Evolutionary conservation across 2,888 invertebrate genomes (phyloP).

Genomic region (Pristionchus exspectatus): DNA sequence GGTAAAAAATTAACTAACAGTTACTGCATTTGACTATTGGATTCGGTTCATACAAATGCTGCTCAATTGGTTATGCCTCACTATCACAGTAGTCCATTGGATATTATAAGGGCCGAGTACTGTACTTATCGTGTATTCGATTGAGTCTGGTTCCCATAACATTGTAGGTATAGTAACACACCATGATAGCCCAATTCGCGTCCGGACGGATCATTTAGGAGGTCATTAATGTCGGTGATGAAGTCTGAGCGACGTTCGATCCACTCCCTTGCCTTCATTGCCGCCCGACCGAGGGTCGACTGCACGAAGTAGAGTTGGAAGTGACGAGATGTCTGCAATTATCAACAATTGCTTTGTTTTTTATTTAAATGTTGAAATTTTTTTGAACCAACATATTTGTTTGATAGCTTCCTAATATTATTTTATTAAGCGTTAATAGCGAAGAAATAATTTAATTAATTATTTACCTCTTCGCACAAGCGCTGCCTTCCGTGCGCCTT

Average conservation of each 20-base stretch:
- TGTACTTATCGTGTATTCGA: no score
- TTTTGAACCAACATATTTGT: no score
- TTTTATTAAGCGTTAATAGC: no score
- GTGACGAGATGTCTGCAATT: background rate
- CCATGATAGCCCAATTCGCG: background rate
- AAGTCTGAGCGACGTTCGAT: background rate
- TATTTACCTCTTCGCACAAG: background rate
- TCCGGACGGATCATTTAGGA: background rate
- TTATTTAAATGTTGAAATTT: no score
- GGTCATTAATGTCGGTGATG: background rate
- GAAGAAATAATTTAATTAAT: no score
- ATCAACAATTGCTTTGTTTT: background rate
- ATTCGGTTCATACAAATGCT: background rate
- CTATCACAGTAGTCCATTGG: no score
- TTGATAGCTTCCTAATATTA: no score
- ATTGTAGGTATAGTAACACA: background rate
- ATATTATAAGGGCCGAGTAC: no score
- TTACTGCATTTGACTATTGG: background rate
- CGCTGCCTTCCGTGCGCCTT: background rate
- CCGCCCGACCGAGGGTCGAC: conserved; percentile 20
- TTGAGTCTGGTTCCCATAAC: no score
- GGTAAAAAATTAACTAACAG: no score
- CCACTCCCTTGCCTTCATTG: conserved; percentile 44
- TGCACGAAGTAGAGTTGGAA: conserved; percentile 48
- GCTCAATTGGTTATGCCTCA: no score